A percentile compares a stretch with the other conserved stretches of the same genome.
These are phyloP conservation scores for Sylvia borin DNA, from an alignment of 2,797 vertebrate species.

Conservation along the genomic window DNA sequence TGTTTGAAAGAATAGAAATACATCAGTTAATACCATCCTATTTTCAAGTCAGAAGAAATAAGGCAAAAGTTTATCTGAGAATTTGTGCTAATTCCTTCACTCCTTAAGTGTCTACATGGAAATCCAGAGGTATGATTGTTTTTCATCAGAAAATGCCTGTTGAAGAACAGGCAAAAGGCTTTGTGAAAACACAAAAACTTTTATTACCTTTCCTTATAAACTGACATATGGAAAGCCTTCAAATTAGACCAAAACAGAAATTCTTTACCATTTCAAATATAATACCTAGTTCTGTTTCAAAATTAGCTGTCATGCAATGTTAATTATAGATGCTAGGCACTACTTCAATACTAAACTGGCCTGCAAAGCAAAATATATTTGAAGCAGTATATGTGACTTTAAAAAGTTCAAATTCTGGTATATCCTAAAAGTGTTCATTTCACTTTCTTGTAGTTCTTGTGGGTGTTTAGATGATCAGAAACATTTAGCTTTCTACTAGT, in stretches of 20 bases:
- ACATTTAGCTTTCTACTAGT: neutral
- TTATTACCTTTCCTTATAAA: neutral
- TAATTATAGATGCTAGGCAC: neutral
- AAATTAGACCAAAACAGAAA: neutral
- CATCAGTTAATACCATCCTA: neutral
- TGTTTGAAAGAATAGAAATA: neutral
- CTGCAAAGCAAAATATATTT: neutral
- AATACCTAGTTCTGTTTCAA: neutral
- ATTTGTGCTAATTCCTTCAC: neutral
- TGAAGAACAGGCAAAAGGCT: neutral
- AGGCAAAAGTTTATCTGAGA: neutral
- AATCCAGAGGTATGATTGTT: neutral
- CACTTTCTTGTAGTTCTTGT: neutral
- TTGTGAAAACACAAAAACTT: neutral
- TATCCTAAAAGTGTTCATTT: neutral
- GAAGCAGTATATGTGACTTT: neutral
- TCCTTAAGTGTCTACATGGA: neutral
- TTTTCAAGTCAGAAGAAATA: neutral
- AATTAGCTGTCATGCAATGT: neutral
- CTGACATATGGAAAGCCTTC: neutral
- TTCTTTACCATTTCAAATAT: neutral
- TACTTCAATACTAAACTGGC: neutral
- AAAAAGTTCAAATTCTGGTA: neutral
- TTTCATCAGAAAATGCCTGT: neutral
- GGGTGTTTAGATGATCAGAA: neutral